Evolutionary conservation across 2,888 invertebrate species (phyloP), one percentile per base, ranked within the genome.

Genomic region (Ophion obscuratus): DNA sequence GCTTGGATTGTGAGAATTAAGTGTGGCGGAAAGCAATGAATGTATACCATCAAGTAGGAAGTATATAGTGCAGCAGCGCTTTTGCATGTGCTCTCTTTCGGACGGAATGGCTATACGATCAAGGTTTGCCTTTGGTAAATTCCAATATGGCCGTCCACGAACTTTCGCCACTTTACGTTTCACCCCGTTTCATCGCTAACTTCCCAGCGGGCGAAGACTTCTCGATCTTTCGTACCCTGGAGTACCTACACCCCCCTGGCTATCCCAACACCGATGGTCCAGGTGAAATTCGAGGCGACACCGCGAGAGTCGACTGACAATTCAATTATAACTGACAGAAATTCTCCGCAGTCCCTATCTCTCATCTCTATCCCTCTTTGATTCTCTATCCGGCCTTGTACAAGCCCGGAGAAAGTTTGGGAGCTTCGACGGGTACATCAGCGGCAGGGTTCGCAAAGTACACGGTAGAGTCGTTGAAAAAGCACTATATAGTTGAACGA

Each of bases 271-370:
- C 59, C 80, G 83, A 86, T 68, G 68, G 83, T 73, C 74, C 87
- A 88, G 88, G 88, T 88, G 86, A 83, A 88, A 88, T 83, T 87
- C 80, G 61, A 81, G 80, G 81, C 79, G 81, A 87, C 83, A 87
- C 87, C 83, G 78, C 84, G 85, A 88, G 73, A 81, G 77, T 85
- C 80, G 87, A 86, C 89, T 91, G 91, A 91, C 91, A 93, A 92
- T 92, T 92, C 92, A 93, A 93, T 93, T 93, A 93, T 91, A 91
- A 90, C 90, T 90, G 88, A 84, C 53, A 90, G 90, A 92, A 92
- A 86, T 86, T 86, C 78, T 64, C 84, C 53, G 75, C 53, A 66
- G 61, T 81, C 62, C 74, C 68, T 77, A 62, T 68, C 70, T 67
- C 73, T 17, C 66, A 9, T 85, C 89, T 89, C 47, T 24, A 20